Base-by-base conservation (phyloP, 2,888 invertebrate genomes). In the Cheilosia pagana region DNA sequence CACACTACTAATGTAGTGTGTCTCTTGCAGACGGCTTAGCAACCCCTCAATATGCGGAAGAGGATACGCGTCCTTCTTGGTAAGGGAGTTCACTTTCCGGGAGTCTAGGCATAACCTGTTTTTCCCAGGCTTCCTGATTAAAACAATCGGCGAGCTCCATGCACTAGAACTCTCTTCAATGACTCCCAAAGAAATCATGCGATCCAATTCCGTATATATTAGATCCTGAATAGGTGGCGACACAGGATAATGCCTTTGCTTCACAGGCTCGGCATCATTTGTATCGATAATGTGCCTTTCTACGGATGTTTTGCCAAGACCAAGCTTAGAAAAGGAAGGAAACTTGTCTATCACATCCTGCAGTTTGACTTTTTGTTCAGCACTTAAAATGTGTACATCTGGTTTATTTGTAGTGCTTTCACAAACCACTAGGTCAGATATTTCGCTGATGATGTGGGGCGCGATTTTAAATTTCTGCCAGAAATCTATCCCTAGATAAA, bases 221-320 rank as follows among this genome's bases (percentile, higher is more conserved):
- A 68, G 2, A 0, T 57, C 14, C n/a, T 45, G 57, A 12, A 48
- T 57, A 1, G 68, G 16, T 5, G 28, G 68, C 4, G 55, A 68
- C 1, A 67, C 53, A 5, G 67, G 67, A 16, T 67, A 67, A 41
- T 67, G 48, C 21, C 53, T 19, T 3, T 45, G 45, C 16, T 45
- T 45, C 16, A 45, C 45, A 19, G 45, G 45, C 19, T 45, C 45
- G 7, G 45, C 53, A 52, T 41, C 50, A 14, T 35, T 35, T 3
- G 63, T 63, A n/a, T 67, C 68, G 4, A 70, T 57, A 6, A 48
- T 10, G 8, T 70, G 70, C 2, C 2, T 4, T n/a, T 35, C 70
- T 6, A 70, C 23, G 8, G 57, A 19, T 7, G 57, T 70, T 57
- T 28, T 70, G 12, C 70, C 70, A 14, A 70, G n/a, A 5, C 57